These are phyloP conservation scores for Buathra laborator DNA, from an alignment of 2,888 invertebrate species.

Conservation along the genomic window DNA sequence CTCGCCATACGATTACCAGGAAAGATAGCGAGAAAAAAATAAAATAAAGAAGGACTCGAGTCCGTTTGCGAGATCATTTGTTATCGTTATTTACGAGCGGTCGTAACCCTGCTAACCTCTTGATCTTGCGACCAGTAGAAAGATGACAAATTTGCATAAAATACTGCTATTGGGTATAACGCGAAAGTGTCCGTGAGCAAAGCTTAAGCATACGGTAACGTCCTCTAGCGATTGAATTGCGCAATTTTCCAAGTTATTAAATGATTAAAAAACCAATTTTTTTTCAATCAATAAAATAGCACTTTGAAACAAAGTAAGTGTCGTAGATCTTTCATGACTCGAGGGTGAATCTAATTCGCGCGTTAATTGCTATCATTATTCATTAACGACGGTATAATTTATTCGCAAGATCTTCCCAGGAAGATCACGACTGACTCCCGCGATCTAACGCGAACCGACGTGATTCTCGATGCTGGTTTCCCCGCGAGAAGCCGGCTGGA, in stretches of 20 bases:
- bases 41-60: slow-evolving; percentile 11
- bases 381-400: slow-evolving; percentile 30
- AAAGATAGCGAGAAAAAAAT: slow-evolving; percentile 35
- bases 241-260: not conserved
- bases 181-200: too few species aligned
- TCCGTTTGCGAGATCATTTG: not conserved
- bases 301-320: not conserved
- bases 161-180: too few species aligned
- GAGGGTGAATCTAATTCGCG: slow-evolving; percentile 24
- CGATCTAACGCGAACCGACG: slow-evolving; percentile 16
- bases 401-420: slow-evolving; percentile 40
- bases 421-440: slow-evolving; percentile 19
- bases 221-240: too few species aligned
- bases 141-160: too few species aligned
- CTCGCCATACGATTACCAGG: slow-evolving; percentile 44
- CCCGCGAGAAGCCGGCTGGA: slow-evolving; percentile 3
- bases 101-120: not conserved
- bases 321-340: slow-evolving; percentile 7
- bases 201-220: too few species aligned
- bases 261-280: too few species aligned
- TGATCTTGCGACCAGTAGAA: too few species aligned
- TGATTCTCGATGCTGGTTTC: not conserved
- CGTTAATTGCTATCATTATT: slow-evolving; percentile 34
- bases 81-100: not conserved
- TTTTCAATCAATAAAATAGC: not conserved